phyloP scores from a whole-genome alignment of 2,888 invertebrate genomes.

The Drosophila monieri region DNA sequence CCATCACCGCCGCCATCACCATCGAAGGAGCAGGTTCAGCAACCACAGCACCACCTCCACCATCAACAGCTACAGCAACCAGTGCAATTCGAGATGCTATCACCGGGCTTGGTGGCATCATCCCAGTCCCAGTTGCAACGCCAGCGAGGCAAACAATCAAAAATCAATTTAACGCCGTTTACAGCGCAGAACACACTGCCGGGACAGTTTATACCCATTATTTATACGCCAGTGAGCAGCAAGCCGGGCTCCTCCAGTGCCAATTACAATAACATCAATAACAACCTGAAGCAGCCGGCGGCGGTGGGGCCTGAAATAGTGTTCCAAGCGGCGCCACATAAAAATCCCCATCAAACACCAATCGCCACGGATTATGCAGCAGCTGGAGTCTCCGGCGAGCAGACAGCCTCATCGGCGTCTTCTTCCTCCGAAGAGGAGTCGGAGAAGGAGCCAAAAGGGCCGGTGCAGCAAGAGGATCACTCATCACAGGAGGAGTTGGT shows the following conservation, averaged over 20 bases:
- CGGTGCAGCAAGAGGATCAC: constrained; percentile 28
- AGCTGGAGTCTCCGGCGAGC: constrained; percentile 44
- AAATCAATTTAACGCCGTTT: constrained; percentile 85
- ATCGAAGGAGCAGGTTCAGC: constrained; percentile 44
- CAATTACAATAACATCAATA: constrained; percentile 63
- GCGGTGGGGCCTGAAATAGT: constrained; percentile 52
- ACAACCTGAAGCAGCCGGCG: constrained; percentile 42
- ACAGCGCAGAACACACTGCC: constrained; percentile 85
- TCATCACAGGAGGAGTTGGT: constrained; percentile 25
- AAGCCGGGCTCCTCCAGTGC: constrained; percentile 49
- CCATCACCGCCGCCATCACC: constrained; percentile 56
- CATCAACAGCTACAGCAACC: constrained; percentile 50
- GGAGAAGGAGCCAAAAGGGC: constrained; percentile 32
- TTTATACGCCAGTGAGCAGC: constrained; percentile 82
- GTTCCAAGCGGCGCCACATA: constrained; percentile 55
- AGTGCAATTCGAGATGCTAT: constrained; percentile 61
- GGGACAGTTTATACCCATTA: constrained; percentile 85
- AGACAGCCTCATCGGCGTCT: not conserved
- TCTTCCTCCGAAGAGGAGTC: constrained; percentile 12
- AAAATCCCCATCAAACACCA: constrained; percentile 74
- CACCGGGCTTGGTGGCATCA: constrained; percentile 45
- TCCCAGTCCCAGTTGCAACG: constrained; percentile 51
- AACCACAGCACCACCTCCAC: constrained; percentile 41
- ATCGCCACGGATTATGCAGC: constrained; percentile 69
- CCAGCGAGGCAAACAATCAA: constrained; percentile 80